Evolutionary conservation across 2,888 invertebrate species (phyloP), one percentile per base, ranked within the genome.

Genomic region (Sinodicranocentrus sp.): DNA sequence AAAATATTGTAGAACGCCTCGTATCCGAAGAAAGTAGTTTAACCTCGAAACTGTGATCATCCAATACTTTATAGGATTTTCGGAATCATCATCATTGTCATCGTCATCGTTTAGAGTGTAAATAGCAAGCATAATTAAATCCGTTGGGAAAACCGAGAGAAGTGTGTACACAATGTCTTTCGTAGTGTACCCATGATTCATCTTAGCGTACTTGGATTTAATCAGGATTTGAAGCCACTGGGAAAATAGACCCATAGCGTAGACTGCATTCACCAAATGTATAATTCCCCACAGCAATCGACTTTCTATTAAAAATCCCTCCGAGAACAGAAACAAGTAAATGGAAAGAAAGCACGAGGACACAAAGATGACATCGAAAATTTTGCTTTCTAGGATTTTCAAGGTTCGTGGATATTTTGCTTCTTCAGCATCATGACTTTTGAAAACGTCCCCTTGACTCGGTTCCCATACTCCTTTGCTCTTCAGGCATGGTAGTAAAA

Each of bases 161-260:
- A 88, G 57, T 2, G 88, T 86, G 76, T 84, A 87, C 17, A 88
- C 54, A 23, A 87, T 84, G 44, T 88, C 88, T 19, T 76, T 19
- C 5, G 84, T 86, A 0, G 84, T 87, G 43, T 86, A 88, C 1
- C 82, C 83, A 68, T 87, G 87, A 65, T 86, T 87, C 3, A 85
- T 86, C 54, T 87, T 86, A 0, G 86, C 84, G 52, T 86, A 86
- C 57, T 88, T 88, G 0, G 87, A 84, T 21, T 85, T 80, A 8
- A 88, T 82, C 17, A 88, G 59, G 13, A 88, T 80, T 59, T 86
- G 82, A 1, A 87, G 76, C 88, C 88, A 88, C 13, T 85, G 82
- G 2, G 78, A 71, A 44, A 88, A 84, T 0, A 88, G 63, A 3
- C 87, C 77, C 15, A 87, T 19, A 1, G 85, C 84, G 72, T 87